Conservation (phyloP, 2,888 invertebrate species). For the Yponomeuta cagnagella region DNA sequence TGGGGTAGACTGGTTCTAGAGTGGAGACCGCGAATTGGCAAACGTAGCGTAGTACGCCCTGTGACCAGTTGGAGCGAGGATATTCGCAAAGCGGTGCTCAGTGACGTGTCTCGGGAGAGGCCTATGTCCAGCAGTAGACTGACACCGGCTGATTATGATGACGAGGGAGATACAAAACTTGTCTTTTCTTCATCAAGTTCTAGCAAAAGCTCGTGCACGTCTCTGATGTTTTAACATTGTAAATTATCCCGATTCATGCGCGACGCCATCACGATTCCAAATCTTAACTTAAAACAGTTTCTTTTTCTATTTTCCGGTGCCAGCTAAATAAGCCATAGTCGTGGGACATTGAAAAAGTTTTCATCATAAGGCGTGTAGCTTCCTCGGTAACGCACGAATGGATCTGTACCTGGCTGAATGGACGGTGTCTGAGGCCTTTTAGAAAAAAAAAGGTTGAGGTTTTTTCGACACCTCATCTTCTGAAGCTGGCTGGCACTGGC, state of each 20-base stretch:
- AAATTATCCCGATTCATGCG: neutral
- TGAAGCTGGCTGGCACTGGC: neutral
- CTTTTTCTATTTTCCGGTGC: neutral
- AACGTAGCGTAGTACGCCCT: no score
- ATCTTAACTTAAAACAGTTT: neutral
- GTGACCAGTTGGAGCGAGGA: no score
- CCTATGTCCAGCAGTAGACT: no score
- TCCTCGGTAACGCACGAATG: slow-evolving; percentile 2
- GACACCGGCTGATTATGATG: no score
- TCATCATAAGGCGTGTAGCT: neutral
- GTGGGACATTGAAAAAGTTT: neutral
- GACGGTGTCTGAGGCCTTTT: neutral
- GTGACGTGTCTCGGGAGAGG: no score
- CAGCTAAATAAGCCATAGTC: neutral
- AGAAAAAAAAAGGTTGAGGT: neutral
- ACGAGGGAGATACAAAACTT: no score
- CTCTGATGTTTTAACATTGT: neutral
- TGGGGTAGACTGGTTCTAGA: no score
- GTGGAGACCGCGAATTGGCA: no score
- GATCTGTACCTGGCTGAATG: neutral
- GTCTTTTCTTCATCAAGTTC: neutral
- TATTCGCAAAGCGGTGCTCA: no score
- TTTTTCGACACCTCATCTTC: neutral
- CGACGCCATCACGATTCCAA: neutral
- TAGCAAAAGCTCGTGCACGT: neutral